Evolutionary conservation across 2,888 invertebrate genomes (phyloP), one percentile per base, ranked within the genome.

Genomic region (Ochropacha duplaris): DNA sequence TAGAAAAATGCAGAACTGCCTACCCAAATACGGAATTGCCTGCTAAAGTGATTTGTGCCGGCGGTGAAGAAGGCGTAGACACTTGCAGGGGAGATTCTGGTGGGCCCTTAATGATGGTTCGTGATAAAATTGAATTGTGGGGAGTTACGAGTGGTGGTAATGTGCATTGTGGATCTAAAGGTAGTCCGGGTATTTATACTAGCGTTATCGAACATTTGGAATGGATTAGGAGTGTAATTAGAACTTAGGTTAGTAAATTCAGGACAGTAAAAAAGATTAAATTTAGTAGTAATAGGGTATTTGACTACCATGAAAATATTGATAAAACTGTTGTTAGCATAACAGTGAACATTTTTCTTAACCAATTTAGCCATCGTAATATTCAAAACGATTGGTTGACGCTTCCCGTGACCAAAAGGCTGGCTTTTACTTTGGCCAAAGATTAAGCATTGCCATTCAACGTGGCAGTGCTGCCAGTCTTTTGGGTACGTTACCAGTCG

Each of bases 61-160:
- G 88, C 0, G 88, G 87, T 0, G 64, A 76, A 56, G 62, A 66
- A 0, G 78, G 73, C 0, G 57, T 83, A 0, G 88, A 88, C 22
- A 83, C 84, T 0, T 88, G 88, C 61, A 71, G 76, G 2, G 88
- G 88, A 0, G 88, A 88, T 57, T 87, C 87, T 0, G 88, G 88
- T 0, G 87, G 88, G 0, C 88, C 88, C 1, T 55, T 88, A 0
- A 72, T 78, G 2, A 76, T 76, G 65, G 49, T 70, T 12, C 71
- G 67, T 14, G 62, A 69, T 0, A 71, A 56, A 3, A 69, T 66
- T 0, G 84, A 86, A 36, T 50, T 88, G 0, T 79, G 79, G 69
- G 88, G 88, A 0, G 75, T 88, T 0, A 84, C 80, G 2, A 85
- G 83, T 57, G 67, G 75, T 0, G 88, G 88, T 0, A 76, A 71